Evolutionary conservation across 2,797 vertebrate species (phyloP).

Genomic region (Triplophysa bombifrons): DNA sequence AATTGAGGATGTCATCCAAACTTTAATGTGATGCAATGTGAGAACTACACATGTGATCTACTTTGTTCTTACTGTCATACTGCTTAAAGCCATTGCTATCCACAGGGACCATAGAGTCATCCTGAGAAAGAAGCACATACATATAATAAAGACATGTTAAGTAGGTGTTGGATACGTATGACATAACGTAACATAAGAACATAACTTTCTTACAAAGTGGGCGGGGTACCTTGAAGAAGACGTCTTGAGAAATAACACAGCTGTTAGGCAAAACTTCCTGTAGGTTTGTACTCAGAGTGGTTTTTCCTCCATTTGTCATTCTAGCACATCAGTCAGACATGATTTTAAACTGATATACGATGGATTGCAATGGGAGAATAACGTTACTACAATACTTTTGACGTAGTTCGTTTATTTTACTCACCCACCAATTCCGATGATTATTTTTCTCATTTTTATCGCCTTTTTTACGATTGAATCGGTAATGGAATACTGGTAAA

Average conservation of each 20-base stretch:
- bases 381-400: not conserved
- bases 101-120: constrained; percentile 81
- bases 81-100: constrained; percentile 89
- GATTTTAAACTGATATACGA: not conserved
- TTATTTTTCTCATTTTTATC: not conserved
- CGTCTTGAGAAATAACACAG: constrained; percentile 86
- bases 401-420: not conserved
- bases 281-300: constrained; percentile 83
- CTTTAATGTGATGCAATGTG: not conserved
- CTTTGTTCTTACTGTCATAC: constrained; percentile 84
- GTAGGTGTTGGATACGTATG: not conserved
- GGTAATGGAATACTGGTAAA: not conserved
- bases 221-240: constrained; percentile 88
- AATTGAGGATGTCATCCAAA: not conserved
- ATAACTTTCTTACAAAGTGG: not conserved
- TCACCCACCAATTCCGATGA: constrained; percentile 4
- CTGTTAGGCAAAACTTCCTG: constrained; percentile 83
- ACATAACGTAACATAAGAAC: too few relatives aligned
- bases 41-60: not conserved
- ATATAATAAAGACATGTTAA: not conserved
- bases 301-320: constrained; percentile 91
- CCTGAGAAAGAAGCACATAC: constrained; percentile 67
- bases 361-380: not conserved
- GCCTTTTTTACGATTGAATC: not conserved
- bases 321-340: not conserved